Evolutionary conservation across 2,888 invertebrate species (phyloP).

Genomic region (Meganola albula): DNA sequence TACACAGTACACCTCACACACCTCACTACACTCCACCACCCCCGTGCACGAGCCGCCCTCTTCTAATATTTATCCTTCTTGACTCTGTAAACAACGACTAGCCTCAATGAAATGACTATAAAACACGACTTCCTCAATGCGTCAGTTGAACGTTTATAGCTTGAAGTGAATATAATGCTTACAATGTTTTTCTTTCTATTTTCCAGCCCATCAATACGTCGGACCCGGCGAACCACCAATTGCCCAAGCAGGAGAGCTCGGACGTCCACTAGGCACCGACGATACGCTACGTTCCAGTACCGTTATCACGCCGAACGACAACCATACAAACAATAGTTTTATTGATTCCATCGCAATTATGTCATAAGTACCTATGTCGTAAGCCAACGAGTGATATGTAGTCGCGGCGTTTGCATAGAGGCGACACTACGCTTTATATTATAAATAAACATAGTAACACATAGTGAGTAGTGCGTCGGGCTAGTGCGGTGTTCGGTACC

Average conservation of each 20-base stretch:
- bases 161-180: too few relatives aligned
- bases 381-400: constrained; percentile 51
- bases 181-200: too few relatives aligned
- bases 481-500: constrained; percentile 1
- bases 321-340: constrained; percentile 68
- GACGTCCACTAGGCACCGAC: constrained; percentile 83
- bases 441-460: constrained; percentile 18
- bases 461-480: constrained; percentile 24
- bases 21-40: neutral
- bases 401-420: constrained; percentile 50
- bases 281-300: constrained; percentile 58
- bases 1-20: too few relatives aligned
- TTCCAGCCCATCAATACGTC: constrained; percentile 88
- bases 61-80: too few relatives aligned
- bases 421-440: constrained; percentile 26
- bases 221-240: constrained; percentile 89
- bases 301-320: constrained; percentile 44
- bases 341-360: constrained; percentile 59
- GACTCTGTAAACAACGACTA: too few relatives aligned
- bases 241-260: constrained; percentile 86
- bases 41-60: constrained; percentile 30
- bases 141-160: too few relatives aligned
- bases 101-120: too few relatives aligned
- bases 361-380: constrained; percentile 59
- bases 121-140: too few relatives aligned